Conservation (phyloP, 2,888 invertebrate species). For the Polyploca ridens region DNA sequence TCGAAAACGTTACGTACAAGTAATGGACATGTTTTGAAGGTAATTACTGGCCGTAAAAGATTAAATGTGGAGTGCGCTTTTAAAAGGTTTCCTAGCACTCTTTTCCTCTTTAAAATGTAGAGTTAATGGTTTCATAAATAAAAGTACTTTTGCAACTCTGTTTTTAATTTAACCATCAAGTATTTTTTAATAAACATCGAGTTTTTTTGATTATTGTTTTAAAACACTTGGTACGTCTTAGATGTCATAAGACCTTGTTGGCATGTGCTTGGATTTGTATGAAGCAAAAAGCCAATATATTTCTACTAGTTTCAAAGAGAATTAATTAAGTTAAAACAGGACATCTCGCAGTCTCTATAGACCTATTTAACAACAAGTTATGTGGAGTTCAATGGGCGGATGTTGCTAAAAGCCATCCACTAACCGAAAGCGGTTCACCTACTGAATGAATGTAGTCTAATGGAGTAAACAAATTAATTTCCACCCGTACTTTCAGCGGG, state of each 20-base stretch:
- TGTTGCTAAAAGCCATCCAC: constrained; percentile 12
- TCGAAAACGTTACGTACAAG: constrained; percentile 12
- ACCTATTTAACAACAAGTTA: constrained; percentile 1
- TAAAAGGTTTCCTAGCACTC: not conserved
- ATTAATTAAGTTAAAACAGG: not conserved
- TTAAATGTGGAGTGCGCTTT: constrained; percentile 6
- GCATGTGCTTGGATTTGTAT: too few relatives aligned
- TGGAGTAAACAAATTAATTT: constrained; percentile 54
- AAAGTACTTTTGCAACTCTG: not conserved
- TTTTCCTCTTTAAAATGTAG: not conserved
- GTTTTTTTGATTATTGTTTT: too few relatives aligned
- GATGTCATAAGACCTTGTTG: too few relatives aligned
- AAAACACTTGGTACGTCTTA: too few relatives aligned
- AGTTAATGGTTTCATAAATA: constrained; percentile 6
- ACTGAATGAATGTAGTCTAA: constrained; percentile 40
- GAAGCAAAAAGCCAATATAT: not conserved
- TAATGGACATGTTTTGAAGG: constrained; percentile 14
- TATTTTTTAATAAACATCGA: not conserved
- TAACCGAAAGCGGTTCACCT: constrained; percentile 35
- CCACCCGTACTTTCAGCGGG: constrained; percentile 28
- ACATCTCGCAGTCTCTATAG: too few relatives aligned
- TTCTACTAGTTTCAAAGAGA: not conserved
- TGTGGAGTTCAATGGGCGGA: constrained; percentile 10
- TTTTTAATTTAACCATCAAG: not conserved
- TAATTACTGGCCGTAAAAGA: constrained; percentile 7